These are phyloP conservation scores for Drosophila colorata DNA, from an alignment of 2,888 invertebrate species.

Conservation along the genomic window DNA sequence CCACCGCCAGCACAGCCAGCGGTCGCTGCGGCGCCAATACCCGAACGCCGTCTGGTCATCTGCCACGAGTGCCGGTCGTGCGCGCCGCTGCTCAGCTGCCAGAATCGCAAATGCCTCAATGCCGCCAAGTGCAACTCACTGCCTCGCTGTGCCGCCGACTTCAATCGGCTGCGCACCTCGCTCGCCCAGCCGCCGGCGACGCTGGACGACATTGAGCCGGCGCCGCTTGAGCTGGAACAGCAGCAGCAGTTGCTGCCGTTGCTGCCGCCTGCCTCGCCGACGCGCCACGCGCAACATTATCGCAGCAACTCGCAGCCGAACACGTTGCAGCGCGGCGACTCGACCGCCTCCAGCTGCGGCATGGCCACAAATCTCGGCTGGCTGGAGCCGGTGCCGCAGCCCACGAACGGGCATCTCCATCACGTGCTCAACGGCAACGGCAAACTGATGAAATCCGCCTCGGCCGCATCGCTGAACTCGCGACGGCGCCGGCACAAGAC, in stretches of 20 bases:
- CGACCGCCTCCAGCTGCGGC: slow-evolving; percentile 75
- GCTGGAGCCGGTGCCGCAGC: slow-evolving; percentile 56
- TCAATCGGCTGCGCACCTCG: slow-evolving; percentile 83
- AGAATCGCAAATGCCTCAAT: slow-evolving; percentile 85
- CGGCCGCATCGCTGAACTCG: slow-evolving; percentile 88
- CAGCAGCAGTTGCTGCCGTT: slow-evolving; percentile 11
- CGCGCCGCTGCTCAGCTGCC: slow-evolving; percentile 84
- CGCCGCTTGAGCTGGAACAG: slow-evolving; percentile 64
- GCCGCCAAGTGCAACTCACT: slow-evolving; percentile 86
- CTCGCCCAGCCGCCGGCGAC: slow-evolving; percentile 82
- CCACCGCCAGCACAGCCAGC: slow-evolving; percentile 54
- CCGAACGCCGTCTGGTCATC: slow-evolving; percentile 75
- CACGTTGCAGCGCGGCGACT: slow-evolving; percentile 84
- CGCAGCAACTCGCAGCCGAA: slow-evolving; percentile 85
- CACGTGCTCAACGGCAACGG: slow-evolving; percentile 62
- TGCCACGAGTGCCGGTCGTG: slow-evolving; percentile 85
- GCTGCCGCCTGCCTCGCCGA: slow-evolving; percentile 50
- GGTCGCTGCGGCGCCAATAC: slow-evolving; percentile 32
- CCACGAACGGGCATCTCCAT: slow-evolving; percentile 60
- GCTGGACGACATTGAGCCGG: slow-evolving; percentile 80
- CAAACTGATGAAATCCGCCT: slow-evolving; percentile 86
- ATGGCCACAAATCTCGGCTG: slow-evolving; percentile 46
- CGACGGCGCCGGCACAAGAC: slow-evolving; percentile 91
- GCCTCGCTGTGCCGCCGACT: slow-evolving; percentile 85
- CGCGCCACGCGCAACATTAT: slow-evolving; percentile 68